These are phyloP conservation scores for Wasmannia auropunctata DNA, from an alignment of 1,140 invertebrate species.

Conservation along the genomic window DNA sequence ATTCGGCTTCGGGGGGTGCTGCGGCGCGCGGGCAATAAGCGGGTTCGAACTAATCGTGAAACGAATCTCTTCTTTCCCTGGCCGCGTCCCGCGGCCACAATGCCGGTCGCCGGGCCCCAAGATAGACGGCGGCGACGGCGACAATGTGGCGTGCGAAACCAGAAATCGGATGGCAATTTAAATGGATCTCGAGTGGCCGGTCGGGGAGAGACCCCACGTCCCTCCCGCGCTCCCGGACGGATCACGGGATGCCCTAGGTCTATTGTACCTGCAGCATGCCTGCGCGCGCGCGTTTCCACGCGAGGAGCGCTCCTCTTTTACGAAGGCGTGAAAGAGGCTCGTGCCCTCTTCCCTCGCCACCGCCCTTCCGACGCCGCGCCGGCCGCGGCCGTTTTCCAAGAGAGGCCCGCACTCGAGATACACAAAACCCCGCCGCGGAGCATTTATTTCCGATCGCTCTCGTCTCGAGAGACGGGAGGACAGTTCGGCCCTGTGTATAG, in stretches of 20 bases:
- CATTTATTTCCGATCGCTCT: slow-evolving; percentile 67
- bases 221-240: slow-evolving; percentile 9
- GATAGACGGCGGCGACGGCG: slow-evolving; percentile 17
- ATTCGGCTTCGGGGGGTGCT: background rate
- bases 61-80: slow-evolving; percentile 42
- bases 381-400: slow-evolving; percentile 37
- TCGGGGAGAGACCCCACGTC: background rate
- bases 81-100: slow-evolving; percentile 8
- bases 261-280: slow-evolving; percentile 45
- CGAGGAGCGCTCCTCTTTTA: slow-evolving; percentile 68
- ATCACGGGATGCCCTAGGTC: background rate
- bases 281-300: slow-evolving; percentile 51
- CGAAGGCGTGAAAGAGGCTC: slow-evolving; percentile 81
- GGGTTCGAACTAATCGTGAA: slow-evolving; percentile 58
- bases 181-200: slow-evolving; percentile 79
- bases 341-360: slow-evolving; percentile 71
- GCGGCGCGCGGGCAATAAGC: slow-evolving; percentile 16
- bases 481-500: slow-evolving; percentile 51
- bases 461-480: slow-evolving; percentile 40
- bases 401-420: slow-evolving; percentile 60
- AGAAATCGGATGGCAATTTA: slow-evolving; percentile 80
- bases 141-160: slow-evolving; percentile 67
- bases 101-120: background rate
- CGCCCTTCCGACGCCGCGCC: slow-evolving; percentile 31
- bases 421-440: slow-evolving; percentile 61